A percentile compares a stretch with the other conserved stretches of the same genome.
phyloP scores from a whole-genome alignment of 2,113 vertebrate genomes.

The Falcunculus frontatus region DNA sequence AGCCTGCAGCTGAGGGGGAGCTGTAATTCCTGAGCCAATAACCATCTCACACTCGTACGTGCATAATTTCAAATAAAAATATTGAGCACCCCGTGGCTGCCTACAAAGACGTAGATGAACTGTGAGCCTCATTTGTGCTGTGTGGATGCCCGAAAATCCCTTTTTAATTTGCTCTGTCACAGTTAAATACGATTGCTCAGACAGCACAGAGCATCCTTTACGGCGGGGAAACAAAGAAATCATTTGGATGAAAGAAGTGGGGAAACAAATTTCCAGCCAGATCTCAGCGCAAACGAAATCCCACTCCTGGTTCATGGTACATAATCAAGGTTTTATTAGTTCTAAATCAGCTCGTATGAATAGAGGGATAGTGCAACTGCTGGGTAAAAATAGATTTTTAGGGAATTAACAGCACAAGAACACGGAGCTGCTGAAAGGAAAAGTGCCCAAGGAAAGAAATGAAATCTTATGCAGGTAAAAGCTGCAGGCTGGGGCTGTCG shows the following conservation, averaged over 20 bases:
- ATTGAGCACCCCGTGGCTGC: neutral
- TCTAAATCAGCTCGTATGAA: neutral
- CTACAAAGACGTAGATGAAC: neutral
- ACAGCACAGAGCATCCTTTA: neutral
- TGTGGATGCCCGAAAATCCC: neutral
- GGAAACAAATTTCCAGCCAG: neutral
- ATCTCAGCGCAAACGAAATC: neutral
- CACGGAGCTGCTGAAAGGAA: neutral
- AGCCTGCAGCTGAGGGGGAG: neutral
- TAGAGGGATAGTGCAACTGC: neutral
- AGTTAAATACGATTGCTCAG: neutral
- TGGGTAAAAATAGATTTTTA: neutral
- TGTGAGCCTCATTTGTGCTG: neutral
- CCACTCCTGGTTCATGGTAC: neutral
- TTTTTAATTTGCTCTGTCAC: conserved; percentile 30
- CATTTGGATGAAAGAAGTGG: neutral
- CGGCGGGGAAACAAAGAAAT: neutral
- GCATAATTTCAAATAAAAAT: neutral
- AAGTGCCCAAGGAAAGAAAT: neutral
- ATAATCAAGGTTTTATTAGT: neutral
- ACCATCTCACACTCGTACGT: neutral
- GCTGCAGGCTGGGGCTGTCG: fast-evolving
- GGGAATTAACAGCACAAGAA: neutral
- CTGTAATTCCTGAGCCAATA: neutral
- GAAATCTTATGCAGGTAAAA: neutral